Conservation (phyloP, 2,888 invertebrate genomes). For the Caenorhabditis zanzibari region DNA sequence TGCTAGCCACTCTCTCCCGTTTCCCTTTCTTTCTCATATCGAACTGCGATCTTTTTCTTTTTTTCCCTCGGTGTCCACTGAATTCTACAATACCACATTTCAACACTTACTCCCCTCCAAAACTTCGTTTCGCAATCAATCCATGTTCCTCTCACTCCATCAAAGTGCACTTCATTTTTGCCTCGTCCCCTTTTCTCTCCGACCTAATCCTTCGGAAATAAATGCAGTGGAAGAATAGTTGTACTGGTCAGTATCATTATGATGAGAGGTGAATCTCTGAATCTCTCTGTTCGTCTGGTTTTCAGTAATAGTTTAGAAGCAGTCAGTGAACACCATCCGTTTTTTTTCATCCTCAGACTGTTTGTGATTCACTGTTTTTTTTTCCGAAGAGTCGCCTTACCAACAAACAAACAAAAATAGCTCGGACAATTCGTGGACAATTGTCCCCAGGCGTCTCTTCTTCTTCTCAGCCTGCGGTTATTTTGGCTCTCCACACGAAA, state of each 20-base stretch:
- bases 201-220: slow-evolving; percentile 39
- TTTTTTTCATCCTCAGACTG: slow-evolving; percentile 27
- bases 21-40: slow-evolving; percentile 33
- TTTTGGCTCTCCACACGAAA: slow-evolving; percentile 56
- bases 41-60: slow-evolving; percentile 33
- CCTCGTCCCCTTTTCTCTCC: slow-evolving; percentile 21
- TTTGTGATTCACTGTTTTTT: slow-evolving; percentile 50
- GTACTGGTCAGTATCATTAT: slow-evolving; percentile 24
- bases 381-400: slow-evolving; percentile 19
- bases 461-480: slow-evolving; percentile 33
- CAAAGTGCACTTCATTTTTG: slow-evolving; percentile 47
- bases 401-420: slow-evolving; percentile 63
- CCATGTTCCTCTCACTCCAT: slow-evolving; percentile 13
- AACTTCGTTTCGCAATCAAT: slow-evolving; percentile 39
- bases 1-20: slow-evolving; percentile 52
- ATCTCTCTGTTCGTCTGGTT: slow-evolving; percentile 24
- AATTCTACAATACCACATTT: slow-evolving; percentile 39
- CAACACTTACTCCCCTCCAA: slow-evolving; percentile 1
- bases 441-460: slow-evolving; percentile 44
- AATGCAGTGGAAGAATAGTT: not conserved
- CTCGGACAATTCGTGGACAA: slow-evolving; percentile 41
- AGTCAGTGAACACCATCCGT: slow-evolving; percentile 5
- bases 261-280: not conserved
- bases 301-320: slow-evolving; percentile 36
- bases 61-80: slow-evolving; percentile 4